Percentiles rank a stretch among this genome's conserved stretches.
phyloP scores from a whole-genome alignment of 64 coral and sea anemone species.

The Catalaphyllia jardinei region DNA sequence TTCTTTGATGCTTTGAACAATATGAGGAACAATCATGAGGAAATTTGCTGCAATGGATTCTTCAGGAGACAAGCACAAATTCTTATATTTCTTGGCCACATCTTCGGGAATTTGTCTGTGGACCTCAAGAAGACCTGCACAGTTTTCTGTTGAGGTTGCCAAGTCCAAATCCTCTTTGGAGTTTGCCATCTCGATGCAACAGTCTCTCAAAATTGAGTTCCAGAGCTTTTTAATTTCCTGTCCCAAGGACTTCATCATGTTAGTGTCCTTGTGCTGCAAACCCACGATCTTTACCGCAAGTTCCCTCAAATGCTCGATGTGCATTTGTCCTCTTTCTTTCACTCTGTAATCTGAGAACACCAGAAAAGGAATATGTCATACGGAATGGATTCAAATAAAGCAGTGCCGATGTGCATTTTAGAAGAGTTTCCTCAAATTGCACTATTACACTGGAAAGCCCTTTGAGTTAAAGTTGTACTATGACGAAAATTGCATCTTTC shows the following conservation, averaged over 20 bases:
- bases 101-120: neutral
- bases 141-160: neutral
- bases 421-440: no score
- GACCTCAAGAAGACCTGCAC: no score
- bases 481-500: no score
- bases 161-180: neutral
- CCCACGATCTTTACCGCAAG: neutral
- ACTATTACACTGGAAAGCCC: no score
- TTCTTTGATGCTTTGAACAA: neutral
- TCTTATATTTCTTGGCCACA: neutral
- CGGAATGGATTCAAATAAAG: neutral
- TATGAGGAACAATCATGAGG: neutral
- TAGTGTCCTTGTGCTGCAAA: neutral
- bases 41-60: neutral
- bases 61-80: neutral
- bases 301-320: constrained; percentile 19
- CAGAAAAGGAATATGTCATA: neutral
- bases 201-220: constrained; percentile 15
- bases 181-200: constrained; percentile 34
- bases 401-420: no score
- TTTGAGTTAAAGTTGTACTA: no score
- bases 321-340: constrained; percentile 41
- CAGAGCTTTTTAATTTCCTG: neutral
- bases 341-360: constrained; percentile 24
- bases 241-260: neutral